A percentile compares a stretch with the other conserved stretches of the same genome.
Conservation (phyloP, 2,888 invertebrate genomes). For the Dendrolimus houi region DNA sequence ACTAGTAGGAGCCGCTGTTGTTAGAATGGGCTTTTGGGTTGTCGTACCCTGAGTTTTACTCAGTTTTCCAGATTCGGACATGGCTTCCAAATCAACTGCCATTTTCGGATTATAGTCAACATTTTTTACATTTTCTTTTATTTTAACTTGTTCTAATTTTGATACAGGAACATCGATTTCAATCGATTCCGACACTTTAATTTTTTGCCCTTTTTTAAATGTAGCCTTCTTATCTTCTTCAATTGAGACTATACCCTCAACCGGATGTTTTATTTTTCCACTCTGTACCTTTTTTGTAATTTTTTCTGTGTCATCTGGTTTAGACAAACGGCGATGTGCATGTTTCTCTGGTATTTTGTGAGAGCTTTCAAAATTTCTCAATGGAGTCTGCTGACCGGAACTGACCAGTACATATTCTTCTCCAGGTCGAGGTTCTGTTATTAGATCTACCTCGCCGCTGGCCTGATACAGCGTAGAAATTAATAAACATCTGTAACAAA, state of each 20-base stretch:
- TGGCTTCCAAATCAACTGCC: constrained; percentile 60
- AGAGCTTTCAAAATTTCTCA: constrained; percentile 74
- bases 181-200: constrained; percentile 54
- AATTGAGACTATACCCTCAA: constrained; percentile 64
- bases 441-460: constrained; percentile 74
- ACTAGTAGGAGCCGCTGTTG: constrained; percentile 60
- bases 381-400: constrained; percentile 63
- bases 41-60: constrained; percentile 58
- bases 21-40: constrained; percentile 74
- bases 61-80: constrained; percentile 66
- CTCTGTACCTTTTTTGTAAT: constrained; percentile 51
- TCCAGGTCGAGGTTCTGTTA: constrained; percentile 79
- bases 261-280: constrained; percentile 49
- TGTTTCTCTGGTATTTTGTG: constrained; percentile 81
- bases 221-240: constrained; percentile 61
- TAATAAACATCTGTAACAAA: constrained; percentile 72
- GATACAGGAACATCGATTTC: constrained; percentile 68
- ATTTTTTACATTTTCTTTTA: constrained; percentile 67
- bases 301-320: constrained; percentile 62
- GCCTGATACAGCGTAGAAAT: constrained; percentile 58
- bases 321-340: constrained; percentile 39
- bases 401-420: constrained; percentile 81
- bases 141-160: constrained; percentile 65
- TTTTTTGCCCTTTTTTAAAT: constrained; percentile 52
- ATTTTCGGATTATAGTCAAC: constrained; percentile 60